phyloP scores from a whole-genome alignment of 2,888 invertebrate genomes.

The Drosophila quinaria region DNA sequence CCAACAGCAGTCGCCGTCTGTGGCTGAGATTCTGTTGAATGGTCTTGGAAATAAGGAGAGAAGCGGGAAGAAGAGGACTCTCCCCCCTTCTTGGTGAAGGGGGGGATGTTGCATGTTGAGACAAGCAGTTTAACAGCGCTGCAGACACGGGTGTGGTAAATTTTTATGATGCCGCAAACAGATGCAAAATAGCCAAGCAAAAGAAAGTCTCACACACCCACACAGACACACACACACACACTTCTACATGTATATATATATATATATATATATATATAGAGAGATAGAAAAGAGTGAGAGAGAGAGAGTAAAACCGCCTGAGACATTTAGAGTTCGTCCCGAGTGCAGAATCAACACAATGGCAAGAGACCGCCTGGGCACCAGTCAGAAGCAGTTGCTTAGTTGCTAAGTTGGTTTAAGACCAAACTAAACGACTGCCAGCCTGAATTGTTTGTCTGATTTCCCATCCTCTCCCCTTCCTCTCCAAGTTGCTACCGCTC shows the following conservation, averaged over 20 bases:
- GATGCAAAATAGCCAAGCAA: slow-evolving; percentile 74
- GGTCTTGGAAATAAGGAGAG: not conserved
- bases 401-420: slow-evolving; percentile 58
- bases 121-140: slow-evolving; percentile 72
- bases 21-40: slow-evolving; percentile 52
- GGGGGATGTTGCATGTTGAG: slow-evolving; percentile 53
- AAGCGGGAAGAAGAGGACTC: not conserved
- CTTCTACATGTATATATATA: slow-evolving; percentile 9
- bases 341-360: slow-evolving; percentile 62
- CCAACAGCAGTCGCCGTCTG: slow-evolving; percentile 48
- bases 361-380: slow-evolving; percentile 58
- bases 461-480: slow-evolving; percentile 7
- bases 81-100: not conserved
- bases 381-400: slow-evolving; percentile 70
- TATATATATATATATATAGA: not conserved
- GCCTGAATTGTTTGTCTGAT: slow-evolving; percentile 49
- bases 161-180: slow-evolving; percentile 81
- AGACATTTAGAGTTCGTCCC: slow-evolving; percentile 48
- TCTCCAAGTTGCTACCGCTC: slow-evolving; percentile 15
- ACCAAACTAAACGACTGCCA: slow-evolving; percentile 54
- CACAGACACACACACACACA: slow-evolving; percentile 14
- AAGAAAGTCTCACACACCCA: slow-evolving; percentile 53
- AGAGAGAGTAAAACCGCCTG: slow-evolving; percentile 16
- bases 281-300: not conserved
- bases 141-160: slow-evolving; percentile 76